Evolutionary conservation across 30 jellyfish, hydroid and myxozoan genomes (phyloP), one percentile per base, ranked within the genome.

Genomic region (Hydra vulgaris): DNA sequence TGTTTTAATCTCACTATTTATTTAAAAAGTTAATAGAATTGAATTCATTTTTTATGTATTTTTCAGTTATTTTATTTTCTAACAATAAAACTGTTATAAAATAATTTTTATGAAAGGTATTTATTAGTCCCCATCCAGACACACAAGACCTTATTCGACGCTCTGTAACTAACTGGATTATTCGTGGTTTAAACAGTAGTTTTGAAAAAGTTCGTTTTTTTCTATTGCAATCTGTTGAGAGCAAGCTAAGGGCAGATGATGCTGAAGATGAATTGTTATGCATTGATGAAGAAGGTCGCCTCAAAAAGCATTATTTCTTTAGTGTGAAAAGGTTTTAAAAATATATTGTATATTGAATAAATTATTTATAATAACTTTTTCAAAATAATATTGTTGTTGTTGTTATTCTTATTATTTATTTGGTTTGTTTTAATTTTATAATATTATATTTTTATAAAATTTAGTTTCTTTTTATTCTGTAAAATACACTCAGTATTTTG

Each of bases 141-240:
- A 69, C 26, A 40, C 26, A 20, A 71, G 25, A 79, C 40, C 81
- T 92, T 78, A 84, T 69, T 18, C 79, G 96, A 73, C 78, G 98
- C 70, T 96, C 98, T 0, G 91, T 92, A 20, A 95, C 96, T 21
- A 80, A 92, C 27, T 92, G 98, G 98, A 92, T 92, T 22, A 66
- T 92, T 66, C 82, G 96, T n/a, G 96, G 95, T 15, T 79, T 92
- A 53, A 89, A 85, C 53, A 85, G 96, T 77, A 86, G 80, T 56
- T 83, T 86, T 18, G 95, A 92, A 18, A 87, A 87, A 52, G 91
- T 83, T 24, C 80, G 87, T 23, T 83, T 92, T 0, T 78, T 75
- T 52, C 71, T 92, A 83, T 23, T 92, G 24, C 87, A 80, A 26
- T 80, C 87, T 21, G 70, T 26, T 15, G 83, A 67, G 15, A 69